Base-by-base conservation (phyloP, 2,797 vertebrate genomes). In the Sebastes reedi region DNA sequence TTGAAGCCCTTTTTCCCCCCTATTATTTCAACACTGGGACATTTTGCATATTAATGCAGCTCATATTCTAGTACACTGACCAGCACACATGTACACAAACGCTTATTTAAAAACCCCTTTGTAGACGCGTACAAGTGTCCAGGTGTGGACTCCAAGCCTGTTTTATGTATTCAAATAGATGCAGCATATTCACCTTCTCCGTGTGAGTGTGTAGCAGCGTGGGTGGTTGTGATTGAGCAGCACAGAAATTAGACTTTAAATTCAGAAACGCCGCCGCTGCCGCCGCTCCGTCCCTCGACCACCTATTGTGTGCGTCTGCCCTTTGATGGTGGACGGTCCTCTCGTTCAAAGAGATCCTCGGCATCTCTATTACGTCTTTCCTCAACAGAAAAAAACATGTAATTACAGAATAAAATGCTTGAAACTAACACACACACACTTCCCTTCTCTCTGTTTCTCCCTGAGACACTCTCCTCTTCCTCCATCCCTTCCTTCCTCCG, bases 21-120 rank as follows among this genome's bases (percentile, higher is more conserved):
- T 80, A 79, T 90, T 89, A 87, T 93, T 89, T 82, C 81, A 79
- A 87, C 42, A 82, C 73, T 62, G 78, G 24, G 84, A 81, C 72
- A 79, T 88, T 90, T 81, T 82, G 83, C 84, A 90, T 89, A 87
- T 92, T 87, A 91, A 92, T 92, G 42, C 34, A 4, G 5, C n/a
- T 79, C 34, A 30, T 75, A 72, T 77, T 79, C 20, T n/a, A 39
- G 5, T 52, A 71, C 32, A 39, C 60, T 62, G 71, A 72, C 65
- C 54, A 65, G 42, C 61, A 56, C 66, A 70, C 67, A 58, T 64
- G 16, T 22, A 22, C 34, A 67, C 58, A 52, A 4, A 52, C 2
- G 25, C 3, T n/a, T 11, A 36, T 62, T 77, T 59, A 75, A 73
- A 72, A 3, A 6, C 55, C 55, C 13, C 52, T 85, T 86, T 83